These are phyloP conservation scores for Pararge aegeria DNA, from an alignment of 1,140 invertebrate species.

Conservation along the genomic window DNA sequence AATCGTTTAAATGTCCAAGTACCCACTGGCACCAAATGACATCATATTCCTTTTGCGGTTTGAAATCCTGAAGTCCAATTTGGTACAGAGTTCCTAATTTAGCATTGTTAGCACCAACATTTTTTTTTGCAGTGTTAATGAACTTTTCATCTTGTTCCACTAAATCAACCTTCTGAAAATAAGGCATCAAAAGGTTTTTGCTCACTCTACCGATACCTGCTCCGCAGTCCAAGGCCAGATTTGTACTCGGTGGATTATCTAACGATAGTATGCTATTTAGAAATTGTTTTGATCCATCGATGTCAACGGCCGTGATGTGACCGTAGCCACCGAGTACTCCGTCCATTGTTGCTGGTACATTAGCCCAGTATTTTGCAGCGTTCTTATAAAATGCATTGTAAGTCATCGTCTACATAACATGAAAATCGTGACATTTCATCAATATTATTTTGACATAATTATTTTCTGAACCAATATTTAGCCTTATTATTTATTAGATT, in stretches of 20 bases:
- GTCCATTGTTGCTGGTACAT: conserved; percentile 92
- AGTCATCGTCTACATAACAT: conserved; percentile 27
- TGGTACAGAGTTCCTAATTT: conserved; percentile 83
- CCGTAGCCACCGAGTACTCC: conserved; percentile 98
- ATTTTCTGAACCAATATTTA: too few relatives aligned
- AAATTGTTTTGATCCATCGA: conserved; percentile 92
- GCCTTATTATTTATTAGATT: too few relatives aligned
- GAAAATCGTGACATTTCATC: not conserved
- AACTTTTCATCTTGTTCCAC: conserved; percentile 93
- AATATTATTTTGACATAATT: too few relatives aligned
- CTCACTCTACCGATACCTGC: conserved; percentile 98
- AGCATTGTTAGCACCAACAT: conserved; percentile 45
- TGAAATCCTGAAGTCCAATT: conserved; percentile 89
- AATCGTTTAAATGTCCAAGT: conserved; percentile 93
- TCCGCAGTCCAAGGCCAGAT: conserved; percentile 95
- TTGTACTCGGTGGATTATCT: conserved; percentile 80
- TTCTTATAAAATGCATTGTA: conserved; percentile 83
- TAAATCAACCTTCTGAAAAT: conserved; percentile 94
- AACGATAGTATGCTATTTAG: conserved; percentile 84
- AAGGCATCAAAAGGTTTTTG: conserved; percentile 91
- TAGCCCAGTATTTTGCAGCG: conserved; percentile 91
- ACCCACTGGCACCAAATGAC: conserved; percentile 99
- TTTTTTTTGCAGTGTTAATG: conserved; percentile 55
- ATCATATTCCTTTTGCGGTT: conserved; percentile 89
- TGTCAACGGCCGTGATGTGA: conserved; percentile 91